phyloP scores from a whole-genome alignment of 2,113 vertebrate species.

The Tringa solitaria region DNA sequence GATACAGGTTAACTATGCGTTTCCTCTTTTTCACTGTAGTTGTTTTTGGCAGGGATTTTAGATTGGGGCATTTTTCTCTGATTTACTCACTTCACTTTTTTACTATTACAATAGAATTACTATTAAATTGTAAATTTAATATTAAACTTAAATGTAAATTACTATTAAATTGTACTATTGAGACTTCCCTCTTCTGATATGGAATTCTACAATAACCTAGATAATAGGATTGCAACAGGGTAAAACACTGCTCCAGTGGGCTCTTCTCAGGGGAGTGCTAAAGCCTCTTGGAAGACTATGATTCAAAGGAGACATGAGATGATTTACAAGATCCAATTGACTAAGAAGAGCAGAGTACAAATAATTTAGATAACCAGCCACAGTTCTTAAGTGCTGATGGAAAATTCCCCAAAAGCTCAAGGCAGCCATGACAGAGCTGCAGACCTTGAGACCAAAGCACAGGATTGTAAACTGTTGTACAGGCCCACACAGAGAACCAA shows the following conservation, averaged over 20 bases:
- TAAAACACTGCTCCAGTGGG: neutral
- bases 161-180: neutral
- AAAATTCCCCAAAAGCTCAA: neutral
- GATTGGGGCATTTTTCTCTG: neutral
- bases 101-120: neutral
- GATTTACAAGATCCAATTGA: neutral
- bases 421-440: neutral
- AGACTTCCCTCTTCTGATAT: neutral
- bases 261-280: neutral
- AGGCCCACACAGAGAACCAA: neutral
- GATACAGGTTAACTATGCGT: fast-evolving
- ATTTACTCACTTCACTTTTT: neutral
- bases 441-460: neutral
- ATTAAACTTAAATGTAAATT: neutral
- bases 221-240: neutral
- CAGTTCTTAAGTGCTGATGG: neutral
- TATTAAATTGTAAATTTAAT: neutral
- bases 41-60: neutral
- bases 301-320: neutral
- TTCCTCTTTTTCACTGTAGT: neutral
- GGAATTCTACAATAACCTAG: neutral
- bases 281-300: neutral
- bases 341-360: neutral
- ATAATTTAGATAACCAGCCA: neutral
- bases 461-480: neutral